These are phyloP conservation scores for Scalopus aquaticus DNA, from an alignment of 2,113 vertebrate genomes.

Conservation along the genomic window DNA sequence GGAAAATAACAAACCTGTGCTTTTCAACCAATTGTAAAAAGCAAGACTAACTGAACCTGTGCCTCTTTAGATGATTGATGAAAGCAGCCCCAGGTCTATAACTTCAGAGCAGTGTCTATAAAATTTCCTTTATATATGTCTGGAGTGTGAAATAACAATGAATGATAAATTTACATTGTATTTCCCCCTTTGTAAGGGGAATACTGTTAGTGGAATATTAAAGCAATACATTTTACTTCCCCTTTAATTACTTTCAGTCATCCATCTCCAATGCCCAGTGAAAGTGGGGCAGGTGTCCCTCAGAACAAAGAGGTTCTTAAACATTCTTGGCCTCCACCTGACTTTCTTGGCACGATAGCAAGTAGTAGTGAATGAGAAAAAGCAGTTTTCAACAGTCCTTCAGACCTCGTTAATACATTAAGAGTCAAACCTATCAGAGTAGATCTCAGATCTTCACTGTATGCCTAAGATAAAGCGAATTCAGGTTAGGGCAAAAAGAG, in stretches of 20 bases:
- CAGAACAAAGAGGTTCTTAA: background rate
- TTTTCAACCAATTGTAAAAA: background rate
- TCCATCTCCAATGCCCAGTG: background rate
- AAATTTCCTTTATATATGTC: background rate
- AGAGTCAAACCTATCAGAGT: background rate
- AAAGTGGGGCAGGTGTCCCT: background rate
- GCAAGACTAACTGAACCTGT: background rate
- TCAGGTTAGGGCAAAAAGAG: background rate
- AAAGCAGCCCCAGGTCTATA: background rate
- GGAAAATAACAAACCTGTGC: background rate
- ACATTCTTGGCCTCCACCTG: background rate
- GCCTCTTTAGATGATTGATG: background rate
- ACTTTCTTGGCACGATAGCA: background rate
- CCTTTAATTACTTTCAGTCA: background rate
- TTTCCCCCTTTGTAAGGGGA: background rate
- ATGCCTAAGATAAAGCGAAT: background rate
- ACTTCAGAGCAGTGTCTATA: background rate
- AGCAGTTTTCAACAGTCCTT: background rate
- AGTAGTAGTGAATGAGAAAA: background rate
- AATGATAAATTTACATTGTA: background rate
- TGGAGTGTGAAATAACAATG: background rate
- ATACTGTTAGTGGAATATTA: background rate
- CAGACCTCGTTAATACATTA: background rate
- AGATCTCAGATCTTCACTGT: background rate
- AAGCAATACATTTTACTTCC: background rate